Base-by-base conservation (phyloP, 2,113 vertebrate genomes). In the Aphyosemion australe region DNA sequence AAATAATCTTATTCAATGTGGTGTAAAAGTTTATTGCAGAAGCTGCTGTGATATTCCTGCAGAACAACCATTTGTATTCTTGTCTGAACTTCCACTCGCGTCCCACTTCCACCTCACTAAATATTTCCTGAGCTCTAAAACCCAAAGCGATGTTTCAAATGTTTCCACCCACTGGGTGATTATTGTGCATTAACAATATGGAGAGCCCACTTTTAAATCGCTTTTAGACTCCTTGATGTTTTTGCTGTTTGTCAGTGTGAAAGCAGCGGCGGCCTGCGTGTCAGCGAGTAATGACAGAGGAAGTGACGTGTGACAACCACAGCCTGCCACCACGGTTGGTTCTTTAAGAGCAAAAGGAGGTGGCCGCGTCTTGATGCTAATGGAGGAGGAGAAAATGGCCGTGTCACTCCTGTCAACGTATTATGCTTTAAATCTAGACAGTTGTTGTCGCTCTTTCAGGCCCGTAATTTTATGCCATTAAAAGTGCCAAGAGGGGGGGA, bases 381-480 rank as follows among this genome's bases (percentile, higher is more conserved):
- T 84, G 87, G 91, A 87, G 85, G 84, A 86, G 84, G 84, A 86
- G 86, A 92, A 92, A 90, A 90, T 88, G 90, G 79, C 88, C 70
- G 32, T 90, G 89, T 92, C 90, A 87, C 72, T 89, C 83, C 86
- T 93, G 92, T 93, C 93, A 94, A 79, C 84, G 90, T 93, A 92
- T 93, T 92, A 91, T 85, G 89, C 93, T 92, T 94, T 91, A 93
- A 94, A 94, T 77, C 82, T 74, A 85, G 90, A 91, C 91, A 92
- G 91, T 92, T 88, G 85, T 92, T 94, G 84, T 91, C 89, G 88
- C 93, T 90, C 87, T 88, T 81, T 84, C 91, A 92, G 92, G 89
- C 91, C 92, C 91, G 87, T 94, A 95, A 94, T 96, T 94, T 91
- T 10, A 86, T 89, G 91, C 93, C 92, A 94, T 93, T 95, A 94